Evolutionary conservation across 2,888 invertebrate genomes (phyloP), one percentile per base, ranked within the genome.

Genomic region (Eupithecia insigniata): DNA sequence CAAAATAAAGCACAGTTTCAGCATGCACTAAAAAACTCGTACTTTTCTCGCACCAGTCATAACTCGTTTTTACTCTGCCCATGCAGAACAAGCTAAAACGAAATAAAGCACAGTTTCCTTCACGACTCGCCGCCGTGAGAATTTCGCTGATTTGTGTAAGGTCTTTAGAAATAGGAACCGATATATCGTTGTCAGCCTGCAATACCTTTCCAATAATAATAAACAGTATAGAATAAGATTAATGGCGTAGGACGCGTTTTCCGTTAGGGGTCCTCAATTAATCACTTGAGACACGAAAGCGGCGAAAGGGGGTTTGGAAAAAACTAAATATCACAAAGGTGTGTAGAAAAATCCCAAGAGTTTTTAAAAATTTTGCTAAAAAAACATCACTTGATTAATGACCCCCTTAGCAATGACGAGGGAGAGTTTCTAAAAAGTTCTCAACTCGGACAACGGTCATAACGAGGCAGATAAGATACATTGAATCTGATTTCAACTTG

Each of bases 111-210:
- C 22, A 64, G 55, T 62, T 69, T 69, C 46, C 67, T 72, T 70
- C 75, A 73, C 75, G 75, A 69, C 58, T 68, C 22, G 60, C 61
- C 72, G 71, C 60, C 73, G 71, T 76, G 73, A 71, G 73, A 76
- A 76, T 51, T 73, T 55, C 22, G 67, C 55, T 26, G 66, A 71
- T 74, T 74, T 74, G 69, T 66, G 62, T 64, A 69, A 69, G 66
- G 64, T 71, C 69, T 74, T 28, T 43, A 36, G 10, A 1, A 66
- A 65, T 66, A 71, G 74, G 69, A 74, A 71, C 71, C 71, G 3
- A 62, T 70, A 65, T 67, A 70, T 46, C 30, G 58, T 34, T 70
- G 69, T 61, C 73, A 67, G 64, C 55, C 62, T 58, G 58, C 28
- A 36, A 18, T 22, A 34, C 62, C n/a, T 62, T n/a, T 34, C 6